Conservation (phyloP, 2,113 vertebrate species). For the Podiceps cristatus region DNA sequence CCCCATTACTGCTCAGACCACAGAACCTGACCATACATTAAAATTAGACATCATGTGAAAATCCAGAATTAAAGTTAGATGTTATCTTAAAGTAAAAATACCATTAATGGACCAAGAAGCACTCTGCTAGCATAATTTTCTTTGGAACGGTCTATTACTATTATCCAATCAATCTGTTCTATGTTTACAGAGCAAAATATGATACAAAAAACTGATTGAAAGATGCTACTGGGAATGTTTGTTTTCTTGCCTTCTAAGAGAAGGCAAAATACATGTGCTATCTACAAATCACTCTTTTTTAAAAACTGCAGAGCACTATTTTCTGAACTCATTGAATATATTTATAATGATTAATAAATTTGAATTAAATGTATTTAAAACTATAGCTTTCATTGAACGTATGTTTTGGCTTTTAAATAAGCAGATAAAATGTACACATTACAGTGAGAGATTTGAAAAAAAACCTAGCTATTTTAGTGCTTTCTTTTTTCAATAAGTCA, state of each 20-base stretch:
- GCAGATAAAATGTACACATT: background rate
- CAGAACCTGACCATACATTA: background rate
- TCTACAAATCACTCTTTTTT: background rate
- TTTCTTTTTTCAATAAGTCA: conserved; percentile 47
- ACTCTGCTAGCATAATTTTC: background rate
- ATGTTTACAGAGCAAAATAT: background rate
- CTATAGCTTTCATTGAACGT: background rate
- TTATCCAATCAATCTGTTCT: background rate
- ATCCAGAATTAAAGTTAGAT: background rate
- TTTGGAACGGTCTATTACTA: background rate
- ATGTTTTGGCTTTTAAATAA: background rate
- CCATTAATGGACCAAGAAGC: background rate
- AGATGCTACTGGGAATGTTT: background rate
- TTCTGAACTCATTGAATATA: background rate
- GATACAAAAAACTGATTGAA: background rate
- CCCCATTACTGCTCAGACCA: background rate
- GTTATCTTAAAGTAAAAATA: background rate
- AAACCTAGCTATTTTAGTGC: background rate
- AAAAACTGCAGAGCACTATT: background rate
- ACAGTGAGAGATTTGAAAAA: background rate
- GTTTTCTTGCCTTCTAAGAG: background rate
- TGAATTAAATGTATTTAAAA: background rate
- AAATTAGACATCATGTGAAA: background rate
- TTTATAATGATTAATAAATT: background rate
- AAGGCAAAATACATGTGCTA: background rate